Evolutionary conservation across 2,888 invertebrate species (phyloP), one percentile per base, ranked within the genome.

Genomic region (Aromia moschata): DNA sequence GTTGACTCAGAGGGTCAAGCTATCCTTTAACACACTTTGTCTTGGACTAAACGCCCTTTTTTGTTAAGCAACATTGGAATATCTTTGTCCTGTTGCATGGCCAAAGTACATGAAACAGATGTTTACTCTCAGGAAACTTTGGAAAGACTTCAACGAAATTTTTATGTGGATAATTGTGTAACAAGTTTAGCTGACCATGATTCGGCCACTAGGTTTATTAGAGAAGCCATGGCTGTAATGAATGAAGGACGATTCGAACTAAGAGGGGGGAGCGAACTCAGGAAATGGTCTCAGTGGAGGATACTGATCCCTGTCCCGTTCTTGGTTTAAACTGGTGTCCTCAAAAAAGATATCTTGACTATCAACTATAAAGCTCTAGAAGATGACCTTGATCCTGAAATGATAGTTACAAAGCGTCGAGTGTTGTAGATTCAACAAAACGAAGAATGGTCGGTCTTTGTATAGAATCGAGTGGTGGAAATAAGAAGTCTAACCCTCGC

Each of bases 21-120:
- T 30, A 55, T 36, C n/a, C n/a, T n/a, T n/a, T n/a, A n/a, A n/a
- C n/a, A n/a, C n/a, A n/a, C n/a, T n/a, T n/a, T n/a, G n/a, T 15
- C 60, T 63, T 38, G 63, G 59, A 16, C 38, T 56, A 11, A 56
- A 31, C 11, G 62, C 25, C 56, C 46, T 9, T 64, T 63, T 52
- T 30, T 57, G 7, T 36, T 63, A 10, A 7, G 54, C 54, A n/a
- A 51, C 51, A 2, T n/a, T 61, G 12, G 49, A 46, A 16, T 53
- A 54, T 31, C 58, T 41, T 12, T 57, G 14, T 12, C 10, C 10
- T 15, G 15, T 54, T 44, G 11, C 9, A 11, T 38, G 3, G n/a
- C 30, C 9, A 44, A 44, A 16, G 10, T 4, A 14, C 12, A 17
- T 1, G 14, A 11, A 18, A 12, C 17, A 36, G 47, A 37, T 37